phyloP scores from a whole-genome alignment of 2,797 vertebrate genomes.

The Allobates femoralis region DNA sequence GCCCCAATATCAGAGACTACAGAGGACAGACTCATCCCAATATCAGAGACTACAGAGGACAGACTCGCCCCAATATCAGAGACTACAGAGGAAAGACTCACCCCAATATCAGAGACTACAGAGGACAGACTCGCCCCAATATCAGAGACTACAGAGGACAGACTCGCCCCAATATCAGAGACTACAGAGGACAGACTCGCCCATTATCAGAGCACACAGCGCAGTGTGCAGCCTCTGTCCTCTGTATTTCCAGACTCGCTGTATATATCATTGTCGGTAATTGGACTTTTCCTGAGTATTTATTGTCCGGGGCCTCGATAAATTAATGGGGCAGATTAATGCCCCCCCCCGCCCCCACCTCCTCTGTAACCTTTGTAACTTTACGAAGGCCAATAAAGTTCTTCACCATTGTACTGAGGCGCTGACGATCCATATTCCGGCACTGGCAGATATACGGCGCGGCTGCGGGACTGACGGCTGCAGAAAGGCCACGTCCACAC shows the following conservation, averaged over 20 bases:
- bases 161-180: too few relatives aligned
- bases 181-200: too few relatives aligned
- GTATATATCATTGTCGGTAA: neutral
- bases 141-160: too few relatives aligned
- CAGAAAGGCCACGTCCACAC: slow-evolving; percentile 47
- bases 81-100: too few relatives aligned
- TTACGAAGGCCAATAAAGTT: slow-evolving; percentile 14
- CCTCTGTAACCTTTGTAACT: slow-evolving; percentile 46
- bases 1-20: too few relatives aligned
- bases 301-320: neutral
- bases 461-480: slow-evolving; percentile 24
- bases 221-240: too few relatives aligned
- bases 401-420: slow-evolving; percentile 17
- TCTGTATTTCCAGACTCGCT: neutral
- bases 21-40: too few relatives aligned
- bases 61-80: too few relatives aligned
- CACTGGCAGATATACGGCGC: slow-evolving; percentile 42
- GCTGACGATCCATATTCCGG: slow-evolving; percentile 41
- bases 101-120: too few relatives aligned
- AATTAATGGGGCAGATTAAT: slow-evolving; percentile 17
- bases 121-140: too few relatives aligned
- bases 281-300: neutral
- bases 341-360: neutral
- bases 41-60: too few relatives aligned
- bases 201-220: too few relatives aligned